Conservation (phyloP, 2,113 vertebrate species). For the Spizaetus ornatus region DNA sequence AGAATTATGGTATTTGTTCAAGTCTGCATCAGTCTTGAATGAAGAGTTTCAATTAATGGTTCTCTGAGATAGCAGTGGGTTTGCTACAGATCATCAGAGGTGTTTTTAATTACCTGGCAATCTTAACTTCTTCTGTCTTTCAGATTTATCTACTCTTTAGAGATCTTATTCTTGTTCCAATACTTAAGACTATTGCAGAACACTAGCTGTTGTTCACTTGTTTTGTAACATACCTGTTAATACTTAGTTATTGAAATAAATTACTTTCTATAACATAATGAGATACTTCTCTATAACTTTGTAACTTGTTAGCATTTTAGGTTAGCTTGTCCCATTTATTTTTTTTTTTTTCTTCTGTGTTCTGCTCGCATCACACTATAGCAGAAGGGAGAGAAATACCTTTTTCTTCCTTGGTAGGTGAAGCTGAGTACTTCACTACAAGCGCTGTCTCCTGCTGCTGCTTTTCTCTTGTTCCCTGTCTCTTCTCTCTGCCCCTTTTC, state of each 20-base stretch:
- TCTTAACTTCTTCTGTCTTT: too few species aligned
- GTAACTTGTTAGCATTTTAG: too few species aligned
- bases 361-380: accelerated
- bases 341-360: background rate
- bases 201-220: accelerated
- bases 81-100: background rate
- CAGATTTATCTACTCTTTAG: background rate
- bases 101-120: background rate
- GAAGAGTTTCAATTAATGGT: background rate
- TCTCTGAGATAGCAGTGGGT: background rate
- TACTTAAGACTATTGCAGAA: too few species aligned
- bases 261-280: accelerated
- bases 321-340: accelerated
- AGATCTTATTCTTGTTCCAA: accelerated
- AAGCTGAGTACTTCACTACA: background rate
- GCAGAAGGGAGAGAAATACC: background rate
- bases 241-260: too few species aligned
- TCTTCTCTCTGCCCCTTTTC: background rate
- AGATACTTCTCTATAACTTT: accelerated
- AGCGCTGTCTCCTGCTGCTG: background rate
- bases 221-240: background rate
- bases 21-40: too few species aligned
- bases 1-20: accelerated
- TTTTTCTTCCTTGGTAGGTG: accelerated
- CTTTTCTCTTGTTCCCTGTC: background rate